These are phyloP conservation scores for Brachionus sp. DNA, from an alignment of 1,140 invertebrate species.

Conservation along the genomic window DNA sequence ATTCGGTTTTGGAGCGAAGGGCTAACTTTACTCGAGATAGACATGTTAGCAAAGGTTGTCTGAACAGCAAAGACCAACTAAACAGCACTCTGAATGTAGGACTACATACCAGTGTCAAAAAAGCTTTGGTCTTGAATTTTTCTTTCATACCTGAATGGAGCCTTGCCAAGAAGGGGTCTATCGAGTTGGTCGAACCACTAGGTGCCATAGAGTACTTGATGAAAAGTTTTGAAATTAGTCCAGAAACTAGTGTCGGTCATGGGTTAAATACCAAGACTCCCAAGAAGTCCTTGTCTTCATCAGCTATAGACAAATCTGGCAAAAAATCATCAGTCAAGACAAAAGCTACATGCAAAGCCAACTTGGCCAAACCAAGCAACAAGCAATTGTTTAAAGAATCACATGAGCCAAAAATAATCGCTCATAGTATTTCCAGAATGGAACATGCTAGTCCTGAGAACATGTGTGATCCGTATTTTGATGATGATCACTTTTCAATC, in stretches of 20 bases:
- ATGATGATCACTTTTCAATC: conserved; percentile 17
- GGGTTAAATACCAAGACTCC: background rate
- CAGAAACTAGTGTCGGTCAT: background rate
- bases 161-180: background rate
- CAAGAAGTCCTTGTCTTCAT: background rate
- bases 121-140: background rate
- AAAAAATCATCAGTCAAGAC: background rate
- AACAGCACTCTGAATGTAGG: conserved; percentile 8
- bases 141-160: conserved; percentile 10
- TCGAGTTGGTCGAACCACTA: conserved; percentile 11
- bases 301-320: conserved; percentile 22
- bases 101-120: background rate
- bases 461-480: background rate
- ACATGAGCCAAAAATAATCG: background rate
- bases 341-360: background rate
- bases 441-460: background rate
- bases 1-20: conserved; percentile 8
- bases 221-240: background rate
- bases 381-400: background rate
- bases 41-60: background rate
- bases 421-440: background rate
- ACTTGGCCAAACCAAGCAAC: background rate
- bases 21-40: background rate
- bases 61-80: background rate
- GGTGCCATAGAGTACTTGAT: conserved; percentile 7